These are phyloP conservation scores for Sepiola atlantica DNA, from an alignment of 2,888 invertebrate species.

Conservation along the genomic window DNA sequence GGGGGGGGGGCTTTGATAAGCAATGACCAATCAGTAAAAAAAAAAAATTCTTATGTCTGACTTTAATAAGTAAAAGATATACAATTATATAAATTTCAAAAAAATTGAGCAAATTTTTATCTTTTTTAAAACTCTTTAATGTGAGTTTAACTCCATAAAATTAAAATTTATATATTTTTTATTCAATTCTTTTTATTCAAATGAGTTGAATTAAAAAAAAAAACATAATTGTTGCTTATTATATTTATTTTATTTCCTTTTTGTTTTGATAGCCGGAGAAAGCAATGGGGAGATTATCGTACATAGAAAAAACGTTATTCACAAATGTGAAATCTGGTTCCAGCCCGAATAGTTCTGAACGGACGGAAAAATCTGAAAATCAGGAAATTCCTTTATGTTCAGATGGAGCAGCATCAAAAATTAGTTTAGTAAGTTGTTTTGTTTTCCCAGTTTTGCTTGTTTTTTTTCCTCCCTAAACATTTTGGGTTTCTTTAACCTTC, in stretches of 20 bases:
- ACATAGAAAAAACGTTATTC: slow-evolving; percentile 77
- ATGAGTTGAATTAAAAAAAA: too few relatives aligned
- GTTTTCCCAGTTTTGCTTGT: background rate
- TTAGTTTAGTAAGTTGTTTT: slow-evolving; percentile 66
- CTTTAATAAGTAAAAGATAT: too few relatives aligned
- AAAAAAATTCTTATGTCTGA: too few relatives aligned
- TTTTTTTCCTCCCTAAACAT: background rate
- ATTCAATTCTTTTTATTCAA: too few relatives aligned
- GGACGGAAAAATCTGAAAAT: slow-evolving; percentile 51
- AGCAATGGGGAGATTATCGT: slow-evolving; percentile 79
- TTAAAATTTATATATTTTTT: too few relatives aligned
- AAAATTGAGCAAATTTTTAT: too few relatives aligned
- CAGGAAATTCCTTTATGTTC: slow-evolving; percentile 51
- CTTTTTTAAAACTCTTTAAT: too few relatives aligned
- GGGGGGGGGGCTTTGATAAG: too few relatives aligned
- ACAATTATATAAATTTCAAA: too few relatives aligned
- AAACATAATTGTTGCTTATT: background rate
- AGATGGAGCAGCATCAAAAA: slow-evolving; percentile 64
- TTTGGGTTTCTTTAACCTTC: too few relatives aligned
- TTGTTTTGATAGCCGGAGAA: slow-evolving; percentile 78
- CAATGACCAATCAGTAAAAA: too few relatives aligned
- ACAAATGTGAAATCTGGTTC: slow-evolving; percentile 40
- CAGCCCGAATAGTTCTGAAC: slow-evolving; percentile 44
- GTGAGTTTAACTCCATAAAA: too few relatives aligned
- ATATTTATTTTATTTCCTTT: slow-evolving; percentile 34